Evolutionary conservation across 2,888 invertebrate species (phyloP), one percentile per base, ranked within the genome.

Genomic region (Physocephala rufipes): DNA sequence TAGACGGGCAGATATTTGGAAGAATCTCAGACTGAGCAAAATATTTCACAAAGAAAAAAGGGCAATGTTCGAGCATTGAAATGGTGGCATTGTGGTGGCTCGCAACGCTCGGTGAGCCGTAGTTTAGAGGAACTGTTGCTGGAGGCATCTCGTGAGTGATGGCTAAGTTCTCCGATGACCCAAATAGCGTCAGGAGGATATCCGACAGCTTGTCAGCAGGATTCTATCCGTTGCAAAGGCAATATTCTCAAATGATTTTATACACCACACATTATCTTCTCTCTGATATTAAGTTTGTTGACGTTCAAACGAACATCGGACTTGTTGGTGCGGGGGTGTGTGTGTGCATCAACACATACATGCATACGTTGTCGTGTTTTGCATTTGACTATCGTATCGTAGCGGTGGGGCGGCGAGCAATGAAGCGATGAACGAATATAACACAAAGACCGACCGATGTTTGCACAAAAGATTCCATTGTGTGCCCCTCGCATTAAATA

Each of bases 151-250:
- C 64, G 21, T 53, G 43, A 64, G 64, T 72, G 64, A 43, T 47
- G 58, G 67, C 62, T 59, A 66, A 53, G 62, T 15, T n/a, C 66
- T 66, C 62, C 67, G 71, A 71, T 71, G 71, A 67, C 71, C 71
- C 67, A 71, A 62, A 71, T 71, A 71, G 67, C 49, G n/a, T n/a
- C n/a, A 59, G 58, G 70, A 58, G 67, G 67, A 63, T 58, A 43
- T 70, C 63, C 67, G 73, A 68, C 70, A 70, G 70, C 70, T 72
- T 70, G 70, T 64, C 63, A 21, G 62, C 51, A 67, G 43, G 61
- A 53, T 62, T 53, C 66, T 51, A 47, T 66, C 45, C 59, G 63
- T 64, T 47, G 62, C 49, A 68, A 26, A 36, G 16, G 62, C 19
- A 51, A 24, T 9, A 24, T 47, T 19, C n/a, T n/a, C 51, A n/a